Percentiles rank a stretch among this genome's conserved stretches.
Evolutionary conservation across 2,888 invertebrate species (phyloP).

Genomic region (Andrena marginata): DNA sequence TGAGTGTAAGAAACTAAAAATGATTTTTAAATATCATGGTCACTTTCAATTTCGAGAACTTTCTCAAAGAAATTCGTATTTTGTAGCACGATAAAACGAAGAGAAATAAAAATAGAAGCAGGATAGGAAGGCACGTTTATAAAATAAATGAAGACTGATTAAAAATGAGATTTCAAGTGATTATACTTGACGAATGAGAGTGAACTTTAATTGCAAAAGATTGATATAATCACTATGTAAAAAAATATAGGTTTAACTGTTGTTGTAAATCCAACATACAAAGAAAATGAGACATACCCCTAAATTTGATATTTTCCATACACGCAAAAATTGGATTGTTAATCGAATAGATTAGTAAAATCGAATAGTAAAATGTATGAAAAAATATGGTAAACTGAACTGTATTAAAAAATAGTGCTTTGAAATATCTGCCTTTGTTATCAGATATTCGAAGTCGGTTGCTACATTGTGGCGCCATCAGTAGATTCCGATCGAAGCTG

Average conservation of each 20-base stretch:
- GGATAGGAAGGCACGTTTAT: too few species aligned
- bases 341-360: too few species aligned
- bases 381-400: background rate
- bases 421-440: background rate
- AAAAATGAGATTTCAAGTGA: too few species aligned
- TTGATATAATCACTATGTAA: too few species aligned
- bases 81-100: background rate
- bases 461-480: constrained; percentile 48
- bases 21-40: background rate
- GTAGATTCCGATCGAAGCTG: constrained; percentile 8
- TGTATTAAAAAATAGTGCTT: background rate
- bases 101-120: background rate
- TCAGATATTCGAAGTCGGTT: constrained; percentile 17
- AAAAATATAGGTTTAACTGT: too few species aligned
- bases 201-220: background rate
- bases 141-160: too few species aligned
- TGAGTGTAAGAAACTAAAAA: background rate
- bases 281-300: background rate
- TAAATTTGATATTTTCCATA: background rate
- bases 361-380: background rate
- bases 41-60: background rate
- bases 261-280: too few species aligned
- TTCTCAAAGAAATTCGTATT: background rate
- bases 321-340: background rate
- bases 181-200: background rate